Conservation (phyloP, 2,888 invertebrate species). For the Ophion costatus region DNA sequence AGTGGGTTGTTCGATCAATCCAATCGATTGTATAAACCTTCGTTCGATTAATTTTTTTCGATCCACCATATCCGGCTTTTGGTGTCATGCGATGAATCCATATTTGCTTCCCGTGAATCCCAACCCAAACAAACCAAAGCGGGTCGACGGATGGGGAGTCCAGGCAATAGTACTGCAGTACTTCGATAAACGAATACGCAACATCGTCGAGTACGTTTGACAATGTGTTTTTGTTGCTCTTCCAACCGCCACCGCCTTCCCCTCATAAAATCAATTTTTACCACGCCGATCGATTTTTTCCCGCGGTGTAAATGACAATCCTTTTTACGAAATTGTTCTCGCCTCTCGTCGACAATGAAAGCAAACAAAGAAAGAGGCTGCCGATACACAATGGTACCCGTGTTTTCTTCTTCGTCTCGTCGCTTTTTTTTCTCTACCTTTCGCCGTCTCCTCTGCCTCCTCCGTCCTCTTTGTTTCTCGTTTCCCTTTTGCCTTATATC, state of each 20-base stretch:
- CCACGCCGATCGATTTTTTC: conserved; percentile 10
- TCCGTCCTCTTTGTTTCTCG: conserved; percentile 31
- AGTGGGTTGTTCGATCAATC: neutral
- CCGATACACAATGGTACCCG: conserved; percentile 33
- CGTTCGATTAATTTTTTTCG: neutral
- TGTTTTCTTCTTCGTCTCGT: conserved; percentile 45
- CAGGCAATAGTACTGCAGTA: neutral
- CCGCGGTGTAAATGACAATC: conserved; percentile 10
- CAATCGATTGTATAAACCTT: neutral
- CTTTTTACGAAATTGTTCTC: conserved; percentile 38
- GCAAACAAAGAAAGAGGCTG: conserved; percentile 25
- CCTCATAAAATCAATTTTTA: conserved; percentile 19
- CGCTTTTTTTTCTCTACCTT: conserved; percentile 41
- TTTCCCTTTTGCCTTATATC: conserved; percentile 35
- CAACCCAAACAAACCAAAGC: neutral
- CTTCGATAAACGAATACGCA: neutral
- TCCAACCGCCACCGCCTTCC: neutral
- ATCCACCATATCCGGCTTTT: neutral
- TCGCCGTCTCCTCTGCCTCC: conserved; percentile 32
- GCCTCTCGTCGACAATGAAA: conserved; percentile 31
- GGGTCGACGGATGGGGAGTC: neutral
- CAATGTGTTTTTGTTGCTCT: neutral
- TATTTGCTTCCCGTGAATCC: neutral
- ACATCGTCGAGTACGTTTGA: neutral
- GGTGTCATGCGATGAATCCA: neutral